These are phyloP conservation scores for Poecilia gillii DNA, from an alignment of 2,797 vertebrate species.

Conservation along the genomic window DNA sequence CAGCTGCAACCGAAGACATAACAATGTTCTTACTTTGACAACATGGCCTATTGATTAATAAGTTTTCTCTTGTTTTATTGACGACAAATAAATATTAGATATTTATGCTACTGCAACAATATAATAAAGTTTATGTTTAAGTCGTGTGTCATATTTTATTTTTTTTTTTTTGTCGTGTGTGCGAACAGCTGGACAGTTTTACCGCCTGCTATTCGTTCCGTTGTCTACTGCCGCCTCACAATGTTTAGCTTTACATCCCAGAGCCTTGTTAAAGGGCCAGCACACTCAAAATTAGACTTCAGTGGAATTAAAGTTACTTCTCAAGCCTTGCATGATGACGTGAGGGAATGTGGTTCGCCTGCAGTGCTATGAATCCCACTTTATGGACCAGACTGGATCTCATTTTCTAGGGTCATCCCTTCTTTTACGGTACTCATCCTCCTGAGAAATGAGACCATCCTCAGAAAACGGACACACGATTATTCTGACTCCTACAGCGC, in stretches of 20 bases:
- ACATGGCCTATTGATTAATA: background rate
- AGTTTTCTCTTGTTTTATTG: background rate
- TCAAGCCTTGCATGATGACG: background rate
- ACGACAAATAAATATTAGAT: background rate
- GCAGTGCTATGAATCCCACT: background rate
- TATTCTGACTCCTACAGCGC: background rate
- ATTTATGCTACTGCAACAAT: background rate
- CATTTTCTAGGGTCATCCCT: background rate
- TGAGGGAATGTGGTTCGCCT: background rate
- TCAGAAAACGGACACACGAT: background rate
- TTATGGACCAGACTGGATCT: background rate
- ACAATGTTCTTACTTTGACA: background rate
- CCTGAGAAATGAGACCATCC: background rate
- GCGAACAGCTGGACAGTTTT: background rate
- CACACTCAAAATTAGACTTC: background rate
- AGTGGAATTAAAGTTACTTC: background rate
- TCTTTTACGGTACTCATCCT: background rate
- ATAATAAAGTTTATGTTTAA: background rate
- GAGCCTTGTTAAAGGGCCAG: conserved; percentile 79
- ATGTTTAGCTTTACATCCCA: conserved; percentile 5
- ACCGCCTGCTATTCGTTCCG: background rate
- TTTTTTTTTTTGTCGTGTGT: background rate
- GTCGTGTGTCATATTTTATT: background rate
- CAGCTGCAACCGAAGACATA: background rate
- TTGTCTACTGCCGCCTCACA: background rate